These are phyloP conservation scores for Noctua pronuba DNA, from an alignment of 2,888 invertebrate species.

Conservation along the genomic window DNA sequence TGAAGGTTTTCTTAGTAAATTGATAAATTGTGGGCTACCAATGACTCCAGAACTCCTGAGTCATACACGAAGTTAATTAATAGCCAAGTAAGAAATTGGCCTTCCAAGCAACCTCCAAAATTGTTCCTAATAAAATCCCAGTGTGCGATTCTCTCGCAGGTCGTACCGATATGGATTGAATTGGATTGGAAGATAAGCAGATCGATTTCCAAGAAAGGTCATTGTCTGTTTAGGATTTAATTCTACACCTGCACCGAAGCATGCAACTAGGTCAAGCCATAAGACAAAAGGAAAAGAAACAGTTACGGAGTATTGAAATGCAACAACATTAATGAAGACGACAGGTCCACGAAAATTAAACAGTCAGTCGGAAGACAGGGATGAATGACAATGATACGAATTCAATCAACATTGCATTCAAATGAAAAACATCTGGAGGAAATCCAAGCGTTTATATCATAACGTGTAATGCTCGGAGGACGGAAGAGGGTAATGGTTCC, in stretches of 20 bases:
- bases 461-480: slow-evolving; percentile 14
- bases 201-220: neutral
- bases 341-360: slow-evolving; percentile 8
- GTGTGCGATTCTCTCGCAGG: neutral
- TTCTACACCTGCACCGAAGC: slow-evolving; percentile 5
- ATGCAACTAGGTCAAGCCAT: neutral
- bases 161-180: neutral
- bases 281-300: slow-evolving; percentile 14
- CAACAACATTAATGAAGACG: slow-evolving; percentile 6
- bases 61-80: slow-evolving; percentile 11
- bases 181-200: neutral
- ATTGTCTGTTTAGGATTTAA: slow-evolving; percentile 22
- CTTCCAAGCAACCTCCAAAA: neutral
- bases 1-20: neutral
- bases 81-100: slow-evolving; percentile 11
- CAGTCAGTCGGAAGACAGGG: slow-evolving; percentile 16
- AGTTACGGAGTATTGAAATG: slow-evolving; percentile 9
- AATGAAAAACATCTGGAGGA: slow-evolving; percentile 52
- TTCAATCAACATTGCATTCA: slow-evolving; percentile 38
- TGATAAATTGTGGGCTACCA: neutral
- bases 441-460: slow-evolving; percentile 45
- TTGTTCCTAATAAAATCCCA: neutral
- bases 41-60: slow-evolving; percentile 1
- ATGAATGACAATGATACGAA: slow-evolving; percentile 52
- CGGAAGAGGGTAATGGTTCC: slow-evolving; percentile 44